Base-by-base conservation (phyloP, 2,888 invertebrate species). In the Parnassius glacialis region DNA sequence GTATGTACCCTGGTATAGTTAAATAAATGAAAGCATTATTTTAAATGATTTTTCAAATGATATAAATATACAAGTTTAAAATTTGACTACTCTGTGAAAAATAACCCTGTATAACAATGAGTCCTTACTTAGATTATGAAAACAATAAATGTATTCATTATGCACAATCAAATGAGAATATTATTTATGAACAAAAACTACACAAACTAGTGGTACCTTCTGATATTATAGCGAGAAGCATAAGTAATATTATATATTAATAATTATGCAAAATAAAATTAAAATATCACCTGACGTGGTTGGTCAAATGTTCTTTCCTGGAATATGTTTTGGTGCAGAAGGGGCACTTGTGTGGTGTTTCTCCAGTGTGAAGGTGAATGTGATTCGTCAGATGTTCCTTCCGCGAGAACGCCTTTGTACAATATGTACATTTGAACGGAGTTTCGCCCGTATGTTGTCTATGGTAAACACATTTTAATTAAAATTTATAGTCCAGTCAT, bases 341-440 rank as follows among this genome's bases (percentile, higher is more conserved):
- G 67, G 94, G 94, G 78, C 95, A 95, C 73, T 94, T 93, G 81
- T 95, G 95, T 20, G 95, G 95, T 54, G 95, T 95, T 84, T 94
- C 95, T 12, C 95, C 93, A 9, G 94, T 94, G 77, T 94, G 94
- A 57, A 95, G 94, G 92, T 96, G 94, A 77, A 96, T 95, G 89
- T 96, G 96, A 90, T 96, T 96, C 87, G 95, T 96, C 79, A 96
- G 95, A 82, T 97, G 96, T 87, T 96, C 96, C 90, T 96, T 96
- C 76, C 96, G 93, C 65, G 96, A 96, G 86, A 92, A 92, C 67
- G 92, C 87, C 79, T 90, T 90, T 64, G 90, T 74, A 74, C 90
- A 95, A 90, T 93, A 95, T 79, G 95, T 94, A 85, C 95, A 95
- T 79, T 95, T 93, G 87, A 95, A 95, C 70, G 95, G 95, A 64